Evolutionary conservation across 2,888 invertebrate genomes (phyloP).

Genomic region (Thereva unica): DNA sequence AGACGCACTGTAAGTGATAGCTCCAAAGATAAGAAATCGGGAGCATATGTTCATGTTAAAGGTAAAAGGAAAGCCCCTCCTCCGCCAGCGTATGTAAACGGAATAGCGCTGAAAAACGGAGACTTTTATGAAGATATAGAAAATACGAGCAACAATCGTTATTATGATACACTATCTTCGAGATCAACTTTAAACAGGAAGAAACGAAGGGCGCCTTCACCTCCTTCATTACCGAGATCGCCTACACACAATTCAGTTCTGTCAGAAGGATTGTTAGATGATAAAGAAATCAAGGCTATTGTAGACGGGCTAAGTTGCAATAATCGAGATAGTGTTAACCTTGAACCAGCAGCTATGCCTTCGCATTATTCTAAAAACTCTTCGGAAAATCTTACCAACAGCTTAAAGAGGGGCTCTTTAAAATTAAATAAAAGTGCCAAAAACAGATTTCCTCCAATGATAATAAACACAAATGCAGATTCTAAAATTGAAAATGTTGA

Average conservation of each 20-base stretch:
- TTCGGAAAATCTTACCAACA: too few relatives aligned
- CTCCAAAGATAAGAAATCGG: slow-evolving; percentile 63
- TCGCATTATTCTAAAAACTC: too few relatives aligned
- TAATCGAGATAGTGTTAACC: too few relatives aligned
- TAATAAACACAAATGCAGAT: too few relatives aligned
- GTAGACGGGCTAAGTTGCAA: slow-evolving; percentile 30
- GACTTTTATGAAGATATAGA: slow-evolving; percentile 10
- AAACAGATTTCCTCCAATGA: too few relatives aligned
- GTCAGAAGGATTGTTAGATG: slow-evolving; percentile 42
- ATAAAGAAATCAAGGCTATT: slow-evolving; percentile 43
- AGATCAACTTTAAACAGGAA: slow-evolving; percentile 49
- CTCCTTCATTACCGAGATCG: slow-evolving; percentile 44
- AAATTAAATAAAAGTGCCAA: too few relatives aligned
- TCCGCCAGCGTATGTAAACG: slow-evolving; percentile 56
- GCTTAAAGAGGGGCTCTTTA: too few relatives aligned
- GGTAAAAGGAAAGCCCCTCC: slow-evolving; percentile 79
- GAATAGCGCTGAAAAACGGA: background rate
- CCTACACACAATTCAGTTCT: slow-evolving; percentile 47
- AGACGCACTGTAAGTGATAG: slow-evolving; percentile 68
- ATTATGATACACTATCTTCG: slow-evolving; percentile 36
- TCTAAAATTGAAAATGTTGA: slow-evolving; percentile 8
- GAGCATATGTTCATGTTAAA: slow-evolving; percentile 68
- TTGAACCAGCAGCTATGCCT: too few relatives aligned
- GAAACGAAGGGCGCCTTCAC: slow-evolving; percentile 53
- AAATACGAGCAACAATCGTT: slow-evolving; percentile 39